phyloP scores from a whole-genome alignment of 2,797 vertebrate species.

The Xiphophorus birchmanni region DNA sequence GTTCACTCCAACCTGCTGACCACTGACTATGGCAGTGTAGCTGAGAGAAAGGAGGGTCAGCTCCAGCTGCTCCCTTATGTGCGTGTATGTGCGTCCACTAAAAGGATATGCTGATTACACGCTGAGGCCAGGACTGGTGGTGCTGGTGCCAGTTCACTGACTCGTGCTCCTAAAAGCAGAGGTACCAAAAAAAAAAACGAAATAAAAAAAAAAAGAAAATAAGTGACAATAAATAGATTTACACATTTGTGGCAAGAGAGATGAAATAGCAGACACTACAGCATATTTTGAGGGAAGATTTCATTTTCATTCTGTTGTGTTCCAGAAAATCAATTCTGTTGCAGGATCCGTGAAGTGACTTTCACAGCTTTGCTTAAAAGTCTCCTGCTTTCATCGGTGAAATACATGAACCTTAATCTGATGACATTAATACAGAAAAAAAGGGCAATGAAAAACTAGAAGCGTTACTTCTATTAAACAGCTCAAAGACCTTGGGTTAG shows the following conservation, averaged over 20 bases:
- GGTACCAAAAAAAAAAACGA: conserved; percentile 47
- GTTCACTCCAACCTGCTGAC: conserved; percentile 75
- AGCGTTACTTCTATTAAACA: conserved; percentile 33
- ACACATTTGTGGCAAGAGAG: conserved; percentile 17
- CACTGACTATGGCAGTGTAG: conserved; percentile 31
- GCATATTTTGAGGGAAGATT: conserved; percentile 20
- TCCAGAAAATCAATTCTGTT: conserved; percentile 4
- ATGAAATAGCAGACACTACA: conserved; percentile 16
- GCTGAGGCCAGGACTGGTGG: conserved; percentile 34
- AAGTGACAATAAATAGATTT: conserved; percentile 32
- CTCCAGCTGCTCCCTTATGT: conserved; percentile 9
- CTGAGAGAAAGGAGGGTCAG: background rate
- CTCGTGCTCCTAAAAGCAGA: conserved; percentile 20
- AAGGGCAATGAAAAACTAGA: conserved; percentile 24
- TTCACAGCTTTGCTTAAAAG: conserved; percentile 7
- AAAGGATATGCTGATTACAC: conserved; percentile 43
- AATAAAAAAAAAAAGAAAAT: conserved; percentile 16
- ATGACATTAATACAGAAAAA: conserved; percentile 27
- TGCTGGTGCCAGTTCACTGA: conserved; percentile 14
- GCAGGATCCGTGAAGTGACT: conserved; percentile 22
- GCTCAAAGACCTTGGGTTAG: conserved; percentile 2
- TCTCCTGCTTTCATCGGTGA: conserved; percentile 18
- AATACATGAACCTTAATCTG: conserved; percentile 2
- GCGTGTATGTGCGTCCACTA: conserved; percentile 19
- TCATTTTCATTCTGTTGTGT: conserved; percentile 29